Conservation (phyloP, 2,888 invertebrate species). For the Tromatobia lineatoria region DNA sequence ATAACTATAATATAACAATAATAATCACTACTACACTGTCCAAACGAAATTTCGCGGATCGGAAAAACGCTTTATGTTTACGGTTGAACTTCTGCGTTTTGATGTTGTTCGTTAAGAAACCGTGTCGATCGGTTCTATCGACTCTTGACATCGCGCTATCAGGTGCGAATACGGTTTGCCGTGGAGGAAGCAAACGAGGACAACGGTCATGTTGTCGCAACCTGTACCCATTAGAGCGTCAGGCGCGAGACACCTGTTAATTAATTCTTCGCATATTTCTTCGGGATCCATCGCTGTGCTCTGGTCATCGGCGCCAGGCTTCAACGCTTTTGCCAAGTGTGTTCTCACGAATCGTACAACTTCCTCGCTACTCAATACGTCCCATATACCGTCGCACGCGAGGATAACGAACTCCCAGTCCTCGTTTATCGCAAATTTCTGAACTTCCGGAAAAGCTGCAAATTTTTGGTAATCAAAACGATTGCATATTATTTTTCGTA, state of each 20-base stretch:
- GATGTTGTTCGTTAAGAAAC: conserved; percentile 11
- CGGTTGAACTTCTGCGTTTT: conserved; percentile 34
- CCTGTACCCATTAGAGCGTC: conserved; percentile 99
- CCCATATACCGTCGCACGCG: conserved; percentile 99
- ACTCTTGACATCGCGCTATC: conserved; percentile 76
- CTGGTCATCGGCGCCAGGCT: conserved; percentile 71
- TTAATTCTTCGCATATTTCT: conserved; percentile 97
- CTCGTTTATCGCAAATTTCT: conserved; percentile 91
- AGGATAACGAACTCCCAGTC: conserved; percentile 98
- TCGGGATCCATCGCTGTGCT: conserved; percentile 95
- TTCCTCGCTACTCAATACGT: conserved; percentile 98
- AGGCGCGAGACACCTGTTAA: conserved; percentile 98
- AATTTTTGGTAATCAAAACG: conserved; percentile 69
- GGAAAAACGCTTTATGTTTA: conserved; percentile 27
- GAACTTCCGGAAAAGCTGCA: conserved; percentile 96
- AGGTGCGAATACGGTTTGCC: conserved; percentile 86
- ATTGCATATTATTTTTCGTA: background rate
- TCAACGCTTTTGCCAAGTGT: conserved; percentile 87
- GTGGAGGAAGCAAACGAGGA: conserved; percentile 93
- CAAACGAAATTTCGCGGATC: conserved; percentile 38
- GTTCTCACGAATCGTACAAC: conserved; percentile 96
- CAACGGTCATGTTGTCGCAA: conserved; percentile 99
- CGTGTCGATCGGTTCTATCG: conserved; percentile 40
- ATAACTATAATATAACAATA: conserved; percentile 71
- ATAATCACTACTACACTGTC: conserved; percentile 68